Conservation (phyloP, 2,797 vertebrate species). For the Leontocebus nigricollis region DNA sequence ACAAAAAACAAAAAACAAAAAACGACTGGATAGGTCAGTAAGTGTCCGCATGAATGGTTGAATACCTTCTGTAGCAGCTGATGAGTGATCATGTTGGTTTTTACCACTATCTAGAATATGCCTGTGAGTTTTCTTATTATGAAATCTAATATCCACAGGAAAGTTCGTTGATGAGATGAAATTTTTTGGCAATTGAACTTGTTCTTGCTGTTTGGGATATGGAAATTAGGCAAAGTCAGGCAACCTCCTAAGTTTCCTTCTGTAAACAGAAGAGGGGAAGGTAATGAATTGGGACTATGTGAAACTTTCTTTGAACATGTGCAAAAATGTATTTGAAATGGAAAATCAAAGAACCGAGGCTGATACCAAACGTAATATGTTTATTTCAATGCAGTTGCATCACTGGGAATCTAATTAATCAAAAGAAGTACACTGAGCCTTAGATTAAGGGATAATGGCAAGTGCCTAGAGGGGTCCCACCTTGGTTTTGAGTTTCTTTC, state of each 20-base stretch:
- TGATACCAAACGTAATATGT: not conserved
- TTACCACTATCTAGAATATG: not conserved
- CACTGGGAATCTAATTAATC: not conserved
- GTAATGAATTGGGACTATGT: not conserved
- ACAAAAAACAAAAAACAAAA: not conserved
- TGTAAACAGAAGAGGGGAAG: not conserved
- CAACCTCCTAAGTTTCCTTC: not conserved
- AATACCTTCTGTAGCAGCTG: not conserved
- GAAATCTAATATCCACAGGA: not conserved
- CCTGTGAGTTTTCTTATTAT: not conserved
- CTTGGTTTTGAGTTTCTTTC: not conserved
- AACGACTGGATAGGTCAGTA: not conserved
- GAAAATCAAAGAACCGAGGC: not conserved
- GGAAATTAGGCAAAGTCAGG: not conserved
- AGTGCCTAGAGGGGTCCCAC: accelerated
- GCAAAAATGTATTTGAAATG: not conserved
- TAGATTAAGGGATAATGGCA: not conserved
- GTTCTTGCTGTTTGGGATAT: not conserved
- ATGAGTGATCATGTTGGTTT: not conserved
- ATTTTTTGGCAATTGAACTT: not conserved
- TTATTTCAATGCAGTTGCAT: not conserved
- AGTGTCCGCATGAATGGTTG: not conserved
- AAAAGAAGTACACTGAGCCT: not conserved
- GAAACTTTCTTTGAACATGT: not conserved
- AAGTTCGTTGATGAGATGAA: not conserved